Evolutionary conservation across 1,140 invertebrate genomes (phyloP), one percentile per base, ranked within the genome.

Genomic region (Cylas formicarius): DNA sequence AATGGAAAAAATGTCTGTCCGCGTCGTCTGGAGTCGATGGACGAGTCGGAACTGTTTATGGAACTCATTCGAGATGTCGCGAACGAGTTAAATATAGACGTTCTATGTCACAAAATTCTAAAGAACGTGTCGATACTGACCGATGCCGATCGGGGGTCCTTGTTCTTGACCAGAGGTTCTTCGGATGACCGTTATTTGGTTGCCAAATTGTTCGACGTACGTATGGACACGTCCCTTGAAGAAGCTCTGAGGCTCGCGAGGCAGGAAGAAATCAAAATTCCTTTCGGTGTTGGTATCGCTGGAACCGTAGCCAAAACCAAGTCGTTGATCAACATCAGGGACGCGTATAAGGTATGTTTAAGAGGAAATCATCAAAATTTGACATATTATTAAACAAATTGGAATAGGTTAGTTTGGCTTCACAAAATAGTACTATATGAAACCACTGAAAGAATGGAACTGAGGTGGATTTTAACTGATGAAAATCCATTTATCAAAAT

Each of bases 61-160:
- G 88, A 94, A 68, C 74, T 94, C 40, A 92, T 94, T 56, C 77
- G 86, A 29, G 90, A 95, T 63, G 87, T 95, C 32, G 85, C 89
- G 45, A 93, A 91, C 63, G 90, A 95, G 67, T 65, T 94, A 59
- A 89, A 95, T 62, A 90, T 95, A 58, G 86, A 94, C 66, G 81
- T 87, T 8, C 75, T 95, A 4, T 95, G 90, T 62, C 88, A 93
- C 68, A 95, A 95, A 72, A 94, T 94, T 53, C 73, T 94, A 17
- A 86, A 89, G 11, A 95, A 94, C 67, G 89, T 94, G 2, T 81
- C 86, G 27, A 69, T 90, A 38, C 72, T 95, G 28, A 92, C 88
- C 3, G 75, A 84, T 47, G 89, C 89, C 1, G 90, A 94, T 66
- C 70, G 90, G 13, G 88, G 88, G 7, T 88, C 84, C 39, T 68